A percentile compares a stretch with the other conserved stretches of the same genome.
Evolutionary conservation across 2,888 invertebrate genomes (phyloP).

Genomic region (Carabus problematicus): DNA sequence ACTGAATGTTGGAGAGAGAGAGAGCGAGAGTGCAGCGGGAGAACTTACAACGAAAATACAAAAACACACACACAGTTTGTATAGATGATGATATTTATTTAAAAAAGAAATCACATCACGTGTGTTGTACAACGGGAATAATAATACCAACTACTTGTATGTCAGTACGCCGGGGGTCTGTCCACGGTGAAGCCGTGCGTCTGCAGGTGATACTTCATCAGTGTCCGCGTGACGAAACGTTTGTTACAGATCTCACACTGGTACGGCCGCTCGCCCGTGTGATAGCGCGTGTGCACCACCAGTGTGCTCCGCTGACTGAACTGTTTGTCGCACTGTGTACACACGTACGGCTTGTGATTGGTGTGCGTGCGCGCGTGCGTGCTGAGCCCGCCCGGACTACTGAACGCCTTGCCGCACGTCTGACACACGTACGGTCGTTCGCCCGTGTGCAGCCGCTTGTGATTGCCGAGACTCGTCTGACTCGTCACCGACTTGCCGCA

Average conservation of each 20-base stretch:
- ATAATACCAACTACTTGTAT: not conserved
- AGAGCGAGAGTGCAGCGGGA: no score
- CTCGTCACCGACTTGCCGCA: constrained; percentile 46
- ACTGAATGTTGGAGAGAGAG: no score
- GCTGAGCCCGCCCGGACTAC: constrained; percentile 39
- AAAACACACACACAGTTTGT: not conserved
- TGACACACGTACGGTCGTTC: constrained; percentile 44
- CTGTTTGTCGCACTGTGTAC: constrained; percentile 37
- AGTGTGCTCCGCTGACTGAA: constrained; percentile 46
- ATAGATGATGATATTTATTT: not conserved
- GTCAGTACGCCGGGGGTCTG: not conserved
- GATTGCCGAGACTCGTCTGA: constrained; percentile 43
- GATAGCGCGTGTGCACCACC: constrained; percentile 45
- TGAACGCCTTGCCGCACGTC: constrained; percentile 46
- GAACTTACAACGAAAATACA: constrained; percentile 10
- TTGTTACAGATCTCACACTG: constrained; percentile 41
- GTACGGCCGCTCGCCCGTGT: constrained; percentile 52
- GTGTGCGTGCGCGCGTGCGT: constrained; percentile 48
- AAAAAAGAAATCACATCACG: not conserved
- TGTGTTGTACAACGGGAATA: not conserved
- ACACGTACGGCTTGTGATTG: constrained; percentile 43
- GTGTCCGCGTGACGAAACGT: constrained; percentile 30
- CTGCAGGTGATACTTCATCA: constrained; percentile 34
- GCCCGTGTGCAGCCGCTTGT: constrained; percentile 53
- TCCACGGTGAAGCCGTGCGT: constrained; percentile 11